Conservation (phyloP, 2,888 invertebrate genomes). For the Lasioglossum lativentre region DNA sequence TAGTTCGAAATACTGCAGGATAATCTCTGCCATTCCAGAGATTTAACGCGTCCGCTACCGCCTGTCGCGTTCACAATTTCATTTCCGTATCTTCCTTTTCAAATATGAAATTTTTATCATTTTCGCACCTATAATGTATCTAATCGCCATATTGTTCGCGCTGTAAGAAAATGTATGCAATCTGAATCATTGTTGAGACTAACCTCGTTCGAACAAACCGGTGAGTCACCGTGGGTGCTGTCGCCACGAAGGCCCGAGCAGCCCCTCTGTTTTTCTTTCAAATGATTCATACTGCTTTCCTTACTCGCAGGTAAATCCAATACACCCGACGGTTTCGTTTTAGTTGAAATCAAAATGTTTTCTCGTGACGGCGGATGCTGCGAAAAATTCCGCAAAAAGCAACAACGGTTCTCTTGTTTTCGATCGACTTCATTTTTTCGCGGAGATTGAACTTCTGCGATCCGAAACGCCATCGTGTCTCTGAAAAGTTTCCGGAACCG, state of each 20-base stretch:
- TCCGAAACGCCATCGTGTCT: constrained; percentile 24
- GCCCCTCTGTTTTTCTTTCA: constrained; percentile 15
- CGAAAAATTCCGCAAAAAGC: background rate
- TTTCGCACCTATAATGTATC: background rate
- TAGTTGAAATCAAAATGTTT: background rate
- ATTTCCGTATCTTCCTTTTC: background rate
- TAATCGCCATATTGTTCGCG: background rate
- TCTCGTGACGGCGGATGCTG: background rate
- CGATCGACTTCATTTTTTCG: constrained; percentile 1
- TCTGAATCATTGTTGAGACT: background rate
- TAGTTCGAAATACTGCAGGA: background rate
- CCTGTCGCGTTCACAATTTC: background rate
- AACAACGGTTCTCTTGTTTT: background rate
- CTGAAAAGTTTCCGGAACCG: constrained; percentile 35
- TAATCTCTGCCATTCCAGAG: too few relatives aligned
- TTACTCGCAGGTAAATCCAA: constrained; percentile 9
- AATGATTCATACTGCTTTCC: constrained; percentile 25
- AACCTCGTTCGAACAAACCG: background rate
- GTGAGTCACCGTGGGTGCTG: constrained; percentile 17
- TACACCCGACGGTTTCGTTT: background rate
- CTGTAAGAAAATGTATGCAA: background rate
- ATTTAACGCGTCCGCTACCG: too few relatives aligned
- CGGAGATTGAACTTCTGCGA: background rate
- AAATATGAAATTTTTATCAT: background rate
- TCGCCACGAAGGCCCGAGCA: background rate